Evolutionary conservation across 2,888 invertebrate species (phyloP).

Genomic region (Saturnia japonica): DNA sequence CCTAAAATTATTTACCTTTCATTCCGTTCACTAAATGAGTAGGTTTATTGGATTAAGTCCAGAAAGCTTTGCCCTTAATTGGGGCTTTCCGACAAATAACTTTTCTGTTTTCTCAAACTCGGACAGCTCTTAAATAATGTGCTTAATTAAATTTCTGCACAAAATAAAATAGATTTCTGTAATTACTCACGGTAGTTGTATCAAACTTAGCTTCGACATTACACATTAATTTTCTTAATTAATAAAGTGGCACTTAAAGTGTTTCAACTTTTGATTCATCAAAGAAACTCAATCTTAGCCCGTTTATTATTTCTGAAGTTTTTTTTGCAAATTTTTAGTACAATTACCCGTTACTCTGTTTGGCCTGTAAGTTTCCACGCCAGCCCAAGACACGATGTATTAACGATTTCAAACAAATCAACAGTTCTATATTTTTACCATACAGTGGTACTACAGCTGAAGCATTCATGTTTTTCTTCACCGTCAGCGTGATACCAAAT

Average conservation of each 20-base stretch:
- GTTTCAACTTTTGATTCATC: slow-evolving; percentile 10
- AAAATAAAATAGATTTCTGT: slow-evolving; percentile 55
- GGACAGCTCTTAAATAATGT: slow-evolving; percentile 75
- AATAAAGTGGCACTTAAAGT: slow-evolving; percentile 21
- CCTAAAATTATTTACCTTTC: slow-evolving; percentile 79
- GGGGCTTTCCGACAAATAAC: slow-evolving; percentile 79
- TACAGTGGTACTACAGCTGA: too few relatives aligned
- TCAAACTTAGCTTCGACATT: slow-evolving; percentile 30
- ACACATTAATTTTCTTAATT: slow-evolving; percentile 31
- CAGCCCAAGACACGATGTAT: too few relatives aligned
- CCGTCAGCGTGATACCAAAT: too few relatives aligned
- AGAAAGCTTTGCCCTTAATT: slow-evolving; percentile 80
- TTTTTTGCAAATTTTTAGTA: not conserved
- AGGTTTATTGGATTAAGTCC: slow-evolving; percentile 81
- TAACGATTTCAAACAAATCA: too few relatives aligned
- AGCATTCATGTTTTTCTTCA: too few relatives aligned
- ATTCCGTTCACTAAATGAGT: slow-evolving; percentile 78
- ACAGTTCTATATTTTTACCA: too few relatives aligned
- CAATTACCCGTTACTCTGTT: not conserved
- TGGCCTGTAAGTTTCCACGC: too few relatives aligned
- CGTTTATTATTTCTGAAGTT: slow-evolving; percentile 1
- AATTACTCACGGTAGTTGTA: slow-evolving; percentile 44
- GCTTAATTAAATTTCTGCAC: slow-evolving; percentile 72
- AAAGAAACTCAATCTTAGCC: not conserved
- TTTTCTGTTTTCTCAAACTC: slow-evolving; percentile 79